Evolutionary conservation across 2,888 invertebrate species (phyloP).

Genomic region (Lycia hirtaria): DNA sequence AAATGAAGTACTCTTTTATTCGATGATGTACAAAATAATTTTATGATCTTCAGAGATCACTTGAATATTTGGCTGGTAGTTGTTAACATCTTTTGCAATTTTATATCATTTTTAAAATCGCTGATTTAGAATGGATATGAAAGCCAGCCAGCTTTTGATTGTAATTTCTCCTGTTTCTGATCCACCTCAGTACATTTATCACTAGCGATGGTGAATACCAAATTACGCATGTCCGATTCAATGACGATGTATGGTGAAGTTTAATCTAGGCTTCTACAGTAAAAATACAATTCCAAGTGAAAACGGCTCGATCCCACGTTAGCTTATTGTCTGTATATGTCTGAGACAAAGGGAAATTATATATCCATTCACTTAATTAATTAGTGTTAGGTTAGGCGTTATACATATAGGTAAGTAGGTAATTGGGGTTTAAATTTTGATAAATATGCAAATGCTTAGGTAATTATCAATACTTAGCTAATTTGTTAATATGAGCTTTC

Average conservation of each 20-base stretch:
- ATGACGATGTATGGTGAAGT: conserved; percentile 31
- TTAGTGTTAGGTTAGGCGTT: too few relatives aligned
- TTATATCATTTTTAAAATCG: neutral
- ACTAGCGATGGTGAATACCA: conserved; percentile 41
- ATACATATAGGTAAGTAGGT: too few relatives aligned
- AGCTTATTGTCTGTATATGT: conserved; percentile 39
- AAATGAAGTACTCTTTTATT: neutral
- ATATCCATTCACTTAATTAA: conserved; percentile 30
- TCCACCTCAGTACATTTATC: conserved; percentile 42
- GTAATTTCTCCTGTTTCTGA: conserved; percentile 32
- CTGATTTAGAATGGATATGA: neutral
- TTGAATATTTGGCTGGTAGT: neutral
- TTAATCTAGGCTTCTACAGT: conserved; percentile 40
- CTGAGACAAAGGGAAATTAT: conserved; percentile 29
- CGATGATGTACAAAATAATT: neutral
- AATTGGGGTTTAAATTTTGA: too few relatives aligned
- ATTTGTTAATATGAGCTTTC: neutral
- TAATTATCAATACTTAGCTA: neutral
- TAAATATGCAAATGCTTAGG: too few relatives aligned
- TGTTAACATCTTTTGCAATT: neutral
- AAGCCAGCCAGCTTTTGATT: neutral
- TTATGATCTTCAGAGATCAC: too few relatives aligned
- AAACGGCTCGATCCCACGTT: conserved; percentile 51
- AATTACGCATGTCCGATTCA: conserved; percentile 52
- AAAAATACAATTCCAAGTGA: conserved; percentile 46